These are phyloP conservation scores for Anthopleura sola DNA, from an alignment of 64 coral and sea anemone species.

Conservation along the genomic window DNA sequence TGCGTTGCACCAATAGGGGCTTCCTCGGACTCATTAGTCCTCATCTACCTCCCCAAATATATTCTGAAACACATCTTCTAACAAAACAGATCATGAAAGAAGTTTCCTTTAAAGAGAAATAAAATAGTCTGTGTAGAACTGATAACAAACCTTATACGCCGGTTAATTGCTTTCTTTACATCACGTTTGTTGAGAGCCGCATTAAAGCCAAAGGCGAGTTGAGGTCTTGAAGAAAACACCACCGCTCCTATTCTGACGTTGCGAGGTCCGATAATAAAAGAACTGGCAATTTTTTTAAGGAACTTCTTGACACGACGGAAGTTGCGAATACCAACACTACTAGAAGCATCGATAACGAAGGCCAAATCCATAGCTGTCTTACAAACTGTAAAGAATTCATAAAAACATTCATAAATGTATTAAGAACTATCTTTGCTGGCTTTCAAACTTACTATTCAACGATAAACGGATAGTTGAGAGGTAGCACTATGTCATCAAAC, in stretches of 20 bases:
- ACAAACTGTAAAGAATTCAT: conserved; percentile 26
- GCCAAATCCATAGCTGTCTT: conserved; percentile 42
- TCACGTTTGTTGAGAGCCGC: conserved; percentile 15
- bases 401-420: background rate
- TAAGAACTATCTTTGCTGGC: too few species aligned
- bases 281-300: conserved; percentile 31
- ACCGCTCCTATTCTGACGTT: conserved; percentile 32
- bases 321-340: conserved; percentile 42
- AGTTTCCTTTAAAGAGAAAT: too few species aligned
- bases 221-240: conserved; percentile 38
- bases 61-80: too few species aligned
- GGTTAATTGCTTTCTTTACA: conserved; percentile 13
- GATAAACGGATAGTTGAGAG: too few species aligned
- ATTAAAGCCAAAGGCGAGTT: conserved; percentile 41
- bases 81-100: too few species aligned
- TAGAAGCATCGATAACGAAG: conserved; percentile 57
- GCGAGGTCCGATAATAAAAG: conserved; percentile 18
- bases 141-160: conserved; percentile 23
- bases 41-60: too few species aligned
- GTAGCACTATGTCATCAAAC: too few species aligned
- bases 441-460: too few species aligned
- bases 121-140: background rate
- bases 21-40: too few species aligned
- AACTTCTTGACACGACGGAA: conserved; percentile 45
- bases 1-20: too few species aligned